Base-by-base conservation (phyloP, 2,888 invertebrate genomes). In the Heliconius ethilla region DNA sequence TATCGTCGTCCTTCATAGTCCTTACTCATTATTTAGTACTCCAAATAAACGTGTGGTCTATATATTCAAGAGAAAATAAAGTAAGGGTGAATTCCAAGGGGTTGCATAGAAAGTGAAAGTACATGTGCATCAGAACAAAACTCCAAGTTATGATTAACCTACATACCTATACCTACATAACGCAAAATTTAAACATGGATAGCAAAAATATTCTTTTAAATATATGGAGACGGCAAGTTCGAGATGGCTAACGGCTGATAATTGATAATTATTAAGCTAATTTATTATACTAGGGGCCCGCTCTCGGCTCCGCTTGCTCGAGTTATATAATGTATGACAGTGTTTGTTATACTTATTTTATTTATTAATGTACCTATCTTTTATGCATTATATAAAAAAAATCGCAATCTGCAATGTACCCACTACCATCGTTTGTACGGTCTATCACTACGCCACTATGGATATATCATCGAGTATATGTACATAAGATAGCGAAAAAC, bases 401-500 rank as follows among this genome's bases (percentile, higher is more conserved):
- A 18, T 6, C 18, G 51, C 18, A 40, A 40, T 40, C 37, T 37
- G 10, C 59, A 59, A n/a, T 10, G n/a, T n/a, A n/a, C n/a, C n/a
- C 55, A 10, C n/a, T 10, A 59, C 59, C 1, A 59, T n/a, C n/a
- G 59, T 0, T 27, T 7, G 6, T 27, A 25, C 25, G 27, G 18
- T 63, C 4, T 2, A 7, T 6, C 27, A 6, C 18, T 15, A 27
- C 27, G 15, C 15, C 27, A 27, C 27, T 7, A 15, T 62, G 27
- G 62, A 33, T 33, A 33, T 27, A 5, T 40, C 15, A 29, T 29
- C 22, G 13, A 55, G 18, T 51, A 51, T 59, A 33, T 33, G n/a
- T 72, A n/a, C 40, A 29, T 22, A 55, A 18, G 18, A 72, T 67
- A 67, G 62, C 33, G 77, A 27, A 59, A 29, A 74, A 62, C 66